These are phyloP conservation scores for Megaceryle maxima DNA, from an alignment of 2,113 vertebrate genomes.

Conservation along the genomic window DNA sequence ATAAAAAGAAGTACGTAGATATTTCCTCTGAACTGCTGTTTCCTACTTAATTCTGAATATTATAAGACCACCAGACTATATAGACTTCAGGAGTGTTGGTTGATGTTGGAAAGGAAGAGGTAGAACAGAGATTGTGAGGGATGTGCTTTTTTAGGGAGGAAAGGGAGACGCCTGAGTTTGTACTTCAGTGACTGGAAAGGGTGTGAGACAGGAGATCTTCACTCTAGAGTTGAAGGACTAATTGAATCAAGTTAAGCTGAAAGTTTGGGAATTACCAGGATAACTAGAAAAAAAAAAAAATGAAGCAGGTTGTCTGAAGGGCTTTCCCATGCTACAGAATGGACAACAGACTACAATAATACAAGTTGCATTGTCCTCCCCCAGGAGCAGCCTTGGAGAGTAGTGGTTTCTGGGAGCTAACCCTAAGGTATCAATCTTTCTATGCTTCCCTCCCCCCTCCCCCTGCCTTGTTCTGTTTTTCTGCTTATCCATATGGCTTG, in stretches of 20 bases:
- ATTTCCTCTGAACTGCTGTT: neutral
- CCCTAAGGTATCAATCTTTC: neutral
- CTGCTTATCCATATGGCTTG: neutral
- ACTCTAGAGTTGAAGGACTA: neutral
- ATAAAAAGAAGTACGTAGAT: neutral
- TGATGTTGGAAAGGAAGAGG: neutral
- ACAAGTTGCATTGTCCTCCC: neutral
- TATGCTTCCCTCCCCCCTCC: too few species aligned
- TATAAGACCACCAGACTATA: neutral
- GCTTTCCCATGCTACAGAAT: neutral
- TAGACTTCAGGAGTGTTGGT: neutral
- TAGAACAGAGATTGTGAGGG: neutral
- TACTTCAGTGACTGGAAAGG: neutral
- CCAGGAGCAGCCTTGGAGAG: neutral
- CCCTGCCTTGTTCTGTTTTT: neutral
- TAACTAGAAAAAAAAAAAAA: neutral
- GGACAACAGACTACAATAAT: neutral
- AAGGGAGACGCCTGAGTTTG: neutral
- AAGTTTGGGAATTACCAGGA: neutral
- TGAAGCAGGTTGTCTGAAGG: neutral
- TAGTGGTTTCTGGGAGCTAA: neutral
- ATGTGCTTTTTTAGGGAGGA: neutral
- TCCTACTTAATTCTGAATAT: neutral
- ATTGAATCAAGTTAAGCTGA: neutral
- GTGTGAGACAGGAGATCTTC: neutral